Percentiles rank a stretch among this genome's conserved stretches.
Evolutionary conservation across 37 sponge, comb jelly and placozoan genomes (phyloP).

Genomic region (Aplysina aerophoba): DNA sequence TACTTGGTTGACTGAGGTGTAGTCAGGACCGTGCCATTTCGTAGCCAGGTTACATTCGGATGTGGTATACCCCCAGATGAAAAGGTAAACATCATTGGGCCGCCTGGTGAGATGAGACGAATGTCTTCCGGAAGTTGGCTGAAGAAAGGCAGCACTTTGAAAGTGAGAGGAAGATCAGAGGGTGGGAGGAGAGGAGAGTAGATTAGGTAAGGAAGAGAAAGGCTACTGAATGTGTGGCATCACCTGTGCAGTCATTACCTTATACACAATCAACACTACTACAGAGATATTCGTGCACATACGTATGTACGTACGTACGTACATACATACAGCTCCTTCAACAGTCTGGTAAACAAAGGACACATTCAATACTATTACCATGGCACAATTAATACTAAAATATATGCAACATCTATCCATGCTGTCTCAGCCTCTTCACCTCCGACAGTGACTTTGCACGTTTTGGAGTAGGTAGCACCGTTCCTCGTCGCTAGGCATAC

Average conservation of each 20-base stretch:
- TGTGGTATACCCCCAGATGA: conserved; percentile 35
- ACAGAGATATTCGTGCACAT: not conserved
- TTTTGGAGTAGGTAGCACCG: conserved; percentile 19
- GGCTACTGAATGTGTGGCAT: not conserved
- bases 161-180: not conserved
- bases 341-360: too few species aligned
- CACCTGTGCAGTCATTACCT: not conserved
- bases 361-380: too few species aligned
- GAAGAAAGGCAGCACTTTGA: conserved; percentile 17
- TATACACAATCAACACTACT: too few species aligned
- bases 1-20: not conserved
- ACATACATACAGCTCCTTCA: not conserved
- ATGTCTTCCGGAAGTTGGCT: conserved; percentile 3
- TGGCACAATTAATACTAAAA: too few species aligned
- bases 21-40: not conserved
- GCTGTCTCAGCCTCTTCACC: conserved; percentile 20
- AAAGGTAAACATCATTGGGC: conserved; percentile 29
- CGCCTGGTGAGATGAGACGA: conserved; percentile 17
- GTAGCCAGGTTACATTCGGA: conserved; percentile 51
- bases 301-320: not conserved
- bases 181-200: not conserved
- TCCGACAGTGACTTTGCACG: conserved; percentile 55
- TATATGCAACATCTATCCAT: too few species aligned
- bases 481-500: conserved; percentile 36
- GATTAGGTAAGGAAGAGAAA: not conserved